These are phyloP conservation scores for Sycobia sp. DNA, from an alignment of 1,140 invertebrate species.

Conservation along the genomic window DNA sequence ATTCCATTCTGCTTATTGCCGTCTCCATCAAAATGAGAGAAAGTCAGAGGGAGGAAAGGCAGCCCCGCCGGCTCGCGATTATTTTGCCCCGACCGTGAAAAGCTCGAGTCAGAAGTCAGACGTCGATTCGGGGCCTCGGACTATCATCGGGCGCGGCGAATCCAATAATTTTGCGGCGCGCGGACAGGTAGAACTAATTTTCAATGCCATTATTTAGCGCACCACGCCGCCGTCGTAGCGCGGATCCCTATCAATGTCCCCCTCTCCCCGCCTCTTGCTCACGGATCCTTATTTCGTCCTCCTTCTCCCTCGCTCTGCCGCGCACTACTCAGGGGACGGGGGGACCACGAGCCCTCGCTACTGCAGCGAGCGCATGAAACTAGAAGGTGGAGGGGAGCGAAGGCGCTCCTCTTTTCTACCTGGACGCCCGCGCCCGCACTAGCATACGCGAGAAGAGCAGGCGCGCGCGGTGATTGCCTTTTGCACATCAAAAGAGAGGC, in stretches of 20 bases:
- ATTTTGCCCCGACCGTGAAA: slow-evolving; percentile 8
- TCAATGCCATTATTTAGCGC: slow-evolving; percentile 35
- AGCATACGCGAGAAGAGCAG: slow-evolving; percentile 9
- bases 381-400: too few species aligned
- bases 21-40: neutral
- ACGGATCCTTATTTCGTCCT: slow-evolving; percentile 29
- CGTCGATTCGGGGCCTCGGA: neutral
- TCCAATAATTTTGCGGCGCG: slow-evolving; percentile 35
- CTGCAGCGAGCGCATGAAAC: neutral
- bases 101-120: neutral
- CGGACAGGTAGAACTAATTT: slow-evolving; percentile 35
- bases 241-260: slow-evolving; percentile 26
- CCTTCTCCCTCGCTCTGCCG: too few species aligned
- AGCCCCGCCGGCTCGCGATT: neutral
- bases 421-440: neutral
- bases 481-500: slow-evolving; percentile 33
- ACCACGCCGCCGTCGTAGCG: slow-evolving; percentile 7
- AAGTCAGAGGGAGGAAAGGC: neutral
- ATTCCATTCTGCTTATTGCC: too few species aligned
- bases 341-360: neutral
- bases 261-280: too few species aligned
- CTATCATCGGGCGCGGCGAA: slow-evolving; percentile 11
- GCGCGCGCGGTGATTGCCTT: slow-evolving; percentile 24
- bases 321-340: too few species aligned
- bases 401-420: slow-evolving; percentile 17